phyloP scores from a whole-genome alignment of 2,888 invertebrate genomes.

The Drosophila limbata region DNA sequence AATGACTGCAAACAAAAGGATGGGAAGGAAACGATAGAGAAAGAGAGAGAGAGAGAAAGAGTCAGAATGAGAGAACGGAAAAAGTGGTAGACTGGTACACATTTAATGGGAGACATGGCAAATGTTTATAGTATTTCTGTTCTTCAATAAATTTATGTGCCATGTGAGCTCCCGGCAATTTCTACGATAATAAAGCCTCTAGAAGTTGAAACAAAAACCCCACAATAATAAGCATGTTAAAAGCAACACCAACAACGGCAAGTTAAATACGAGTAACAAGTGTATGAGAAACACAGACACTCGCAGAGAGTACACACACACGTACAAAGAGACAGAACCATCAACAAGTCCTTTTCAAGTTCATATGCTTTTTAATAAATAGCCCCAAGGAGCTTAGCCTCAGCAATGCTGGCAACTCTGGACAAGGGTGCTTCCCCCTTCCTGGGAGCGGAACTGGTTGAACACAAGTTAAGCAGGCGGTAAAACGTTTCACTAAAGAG shows the following conservation, averaged over 20 bases:
- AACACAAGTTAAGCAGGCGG: conserved; percentile 63
- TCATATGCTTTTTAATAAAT: conserved; percentile 82
- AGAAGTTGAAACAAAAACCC: conserved; percentile 55
- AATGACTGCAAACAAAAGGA: conserved; percentile 1
- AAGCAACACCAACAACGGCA: conserved; percentile 38
- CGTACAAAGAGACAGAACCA: conserved; percentile 43
- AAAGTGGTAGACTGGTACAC: background rate
- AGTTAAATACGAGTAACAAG: conserved; percentile 55
- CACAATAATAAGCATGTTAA: conserved; percentile 74
- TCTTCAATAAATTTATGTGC: conserved; percentile 70
- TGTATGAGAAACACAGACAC: conserved; percentile 19
- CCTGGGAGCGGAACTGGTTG: conserved; percentile 35
- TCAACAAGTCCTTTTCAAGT: conserved; percentile 82
- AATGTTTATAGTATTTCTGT: conserved; percentile 54
- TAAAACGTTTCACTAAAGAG: conserved; percentile 58
- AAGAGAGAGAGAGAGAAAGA: background rate
- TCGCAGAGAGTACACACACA: conserved; percentile 26
- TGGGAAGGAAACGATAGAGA: background rate
- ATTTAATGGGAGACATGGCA: conserved; percentile 35
- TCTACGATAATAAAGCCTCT: conserved; percentile 57
- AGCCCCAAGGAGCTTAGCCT: conserved; percentile 71
- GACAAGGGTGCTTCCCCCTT: conserved; percentile 11
- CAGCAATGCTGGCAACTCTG: conserved; percentile 36
- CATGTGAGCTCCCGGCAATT: conserved; percentile 56
- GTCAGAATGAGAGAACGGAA: too few relatives aligned